phyloP scores from a whole-genome alignment of 2,888 invertebrate genomes.

The Drosophila dives region DNA sequence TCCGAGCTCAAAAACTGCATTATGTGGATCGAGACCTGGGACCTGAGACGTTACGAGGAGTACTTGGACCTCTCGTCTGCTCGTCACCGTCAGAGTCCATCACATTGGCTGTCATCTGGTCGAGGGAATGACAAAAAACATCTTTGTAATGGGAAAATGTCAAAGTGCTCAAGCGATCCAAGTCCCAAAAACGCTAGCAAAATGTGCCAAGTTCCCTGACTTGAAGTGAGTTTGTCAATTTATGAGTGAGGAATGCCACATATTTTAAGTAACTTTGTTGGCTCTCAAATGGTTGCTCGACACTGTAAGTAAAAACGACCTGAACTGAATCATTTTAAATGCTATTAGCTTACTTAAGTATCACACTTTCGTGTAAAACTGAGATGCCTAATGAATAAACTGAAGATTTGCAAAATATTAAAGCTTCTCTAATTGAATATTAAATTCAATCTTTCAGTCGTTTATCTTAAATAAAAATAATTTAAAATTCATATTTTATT shows the following conservation, averaged over 20 bases:
- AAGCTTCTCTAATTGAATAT: background rate
- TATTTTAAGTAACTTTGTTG: background rate
- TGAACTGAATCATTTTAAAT: background rate
- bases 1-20: slow-evolving; percentile 47
- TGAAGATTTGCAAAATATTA: background rate
- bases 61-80: background rate
- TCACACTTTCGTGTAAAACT: background rate
- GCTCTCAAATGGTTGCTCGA: background rate
- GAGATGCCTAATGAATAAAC: background rate
- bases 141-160: background rate
- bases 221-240: background rate
- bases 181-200: slow-evolving; percentile 1
- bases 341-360: background rate
- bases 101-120: background rate
- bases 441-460: background rate
- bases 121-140: background rate
- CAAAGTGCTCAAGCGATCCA: background rate
- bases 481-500: background rate
- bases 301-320: background rate
- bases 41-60: slow-evolving; percentile 3
- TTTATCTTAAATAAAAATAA: background rate
- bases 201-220: background rate
- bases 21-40: slow-evolving; percentile 44
- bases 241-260: background rate
- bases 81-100: background rate